These are phyloP conservation scores for Chionis minor DNA, from an alignment of 2,113 vertebrate genomes.

Conservation along the genomic window DNA sequence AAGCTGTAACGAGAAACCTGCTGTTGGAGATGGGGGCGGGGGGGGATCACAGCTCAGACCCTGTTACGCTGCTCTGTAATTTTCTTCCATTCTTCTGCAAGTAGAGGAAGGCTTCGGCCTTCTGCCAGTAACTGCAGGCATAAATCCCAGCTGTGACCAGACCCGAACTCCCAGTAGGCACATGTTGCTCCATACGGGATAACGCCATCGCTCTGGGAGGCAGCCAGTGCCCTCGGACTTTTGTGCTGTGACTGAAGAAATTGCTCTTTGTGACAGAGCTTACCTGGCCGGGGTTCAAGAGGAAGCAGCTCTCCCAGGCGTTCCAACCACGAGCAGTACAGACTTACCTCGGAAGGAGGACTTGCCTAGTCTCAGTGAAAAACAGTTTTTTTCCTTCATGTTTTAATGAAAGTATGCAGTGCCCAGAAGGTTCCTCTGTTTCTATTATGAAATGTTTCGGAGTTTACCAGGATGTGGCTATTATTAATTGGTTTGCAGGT, in stretches of 20 bases:
- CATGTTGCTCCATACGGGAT: not conserved
- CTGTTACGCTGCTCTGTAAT: not conserved
- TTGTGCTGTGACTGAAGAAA: not conserved
- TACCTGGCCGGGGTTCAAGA: not conserved
- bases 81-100: not conserved
- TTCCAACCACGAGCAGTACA: rapidly evolving
- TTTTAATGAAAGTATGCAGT: not conserved
- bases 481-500: not conserved
- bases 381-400: not conserved
- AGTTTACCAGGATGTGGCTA: not conserved
- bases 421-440: not conserved
- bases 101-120: not conserved
- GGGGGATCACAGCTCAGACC: not conserved
- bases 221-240: not conserved
- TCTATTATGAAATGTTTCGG: not conserved
- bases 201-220: not conserved
- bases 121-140: not conserved
- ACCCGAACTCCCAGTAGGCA: not conserved
- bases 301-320: not conserved
- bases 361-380: not conserved
- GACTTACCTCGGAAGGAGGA: not conserved
- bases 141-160: not conserved
- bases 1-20: not conserved
- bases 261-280: not conserved
- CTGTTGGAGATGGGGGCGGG: not conserved